Percentiles rank a stretch among this genome's conserved stretches.
Evolutionary conservation across 2,888 invertebrate genomes (phyloP).

Genomic region (Platycnemis pennipes): DNA sequence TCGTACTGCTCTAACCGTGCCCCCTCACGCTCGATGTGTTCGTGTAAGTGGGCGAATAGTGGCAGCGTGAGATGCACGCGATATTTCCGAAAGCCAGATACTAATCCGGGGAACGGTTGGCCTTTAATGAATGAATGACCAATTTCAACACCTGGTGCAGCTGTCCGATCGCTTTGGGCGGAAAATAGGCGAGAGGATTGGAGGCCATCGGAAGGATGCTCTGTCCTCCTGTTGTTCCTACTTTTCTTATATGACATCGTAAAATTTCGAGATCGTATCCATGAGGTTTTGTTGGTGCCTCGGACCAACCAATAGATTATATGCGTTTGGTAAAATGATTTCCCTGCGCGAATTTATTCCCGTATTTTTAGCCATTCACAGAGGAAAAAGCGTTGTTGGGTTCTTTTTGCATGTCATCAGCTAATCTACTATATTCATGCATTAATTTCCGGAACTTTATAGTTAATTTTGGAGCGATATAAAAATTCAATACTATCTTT

Average conservation of each 20-base stretch:
- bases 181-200: background rate
- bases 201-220: background rate
- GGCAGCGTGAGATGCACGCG: background rate
- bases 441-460: background rate
- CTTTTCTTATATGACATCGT: background rate
- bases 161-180: background rate
- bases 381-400: background rate
- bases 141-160: background rate
- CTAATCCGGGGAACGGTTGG: background rate
- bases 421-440: background rate
- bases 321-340: background rate
- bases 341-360: background rate
- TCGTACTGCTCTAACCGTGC: background rate
- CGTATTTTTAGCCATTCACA: background rate
- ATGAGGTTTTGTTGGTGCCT: background rate
- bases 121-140: constrained; percentile 14
- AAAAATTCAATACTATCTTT: background rate
- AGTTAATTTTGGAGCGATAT: background rate
- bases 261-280: background rate
- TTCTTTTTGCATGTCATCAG: background rate
- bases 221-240: background rate
- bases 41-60: background rate
- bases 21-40: background rate
- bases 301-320: background rate
- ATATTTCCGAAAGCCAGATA: constrained; percentile 8